Evolutionary conservation across 2,113 vertebrate species (phyloP).

Genomic region (Candoia aspera): DNA sequence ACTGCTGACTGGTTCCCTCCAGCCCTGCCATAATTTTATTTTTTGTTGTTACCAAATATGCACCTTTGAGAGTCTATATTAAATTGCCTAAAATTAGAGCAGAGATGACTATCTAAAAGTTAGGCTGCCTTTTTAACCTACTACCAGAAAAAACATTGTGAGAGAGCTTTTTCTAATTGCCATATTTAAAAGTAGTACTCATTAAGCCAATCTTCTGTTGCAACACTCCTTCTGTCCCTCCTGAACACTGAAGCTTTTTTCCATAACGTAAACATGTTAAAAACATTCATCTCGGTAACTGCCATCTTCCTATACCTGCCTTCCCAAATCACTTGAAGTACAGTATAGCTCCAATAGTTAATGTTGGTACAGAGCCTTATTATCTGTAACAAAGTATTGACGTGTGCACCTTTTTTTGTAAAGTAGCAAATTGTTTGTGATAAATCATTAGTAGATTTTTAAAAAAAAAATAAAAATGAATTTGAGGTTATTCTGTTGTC

Average conservation of each 20-base stretch:
- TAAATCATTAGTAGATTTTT: constrained; percentile 6
- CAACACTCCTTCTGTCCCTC: not conserved
- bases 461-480: constrained; percentile 21
- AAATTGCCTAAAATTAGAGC: not conserved
- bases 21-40: not conserved
- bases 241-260: not conserved
- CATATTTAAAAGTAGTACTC: not conserved
- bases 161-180: not conserved
- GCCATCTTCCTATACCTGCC: not conserved
- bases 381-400: not conserved
- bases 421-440: constrained; percentile 3
- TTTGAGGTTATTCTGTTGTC: not conserved
- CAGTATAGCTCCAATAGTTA: not conserved
- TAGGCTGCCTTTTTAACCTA: not conserved
- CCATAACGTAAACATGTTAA: not conserved
- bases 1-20: no score
- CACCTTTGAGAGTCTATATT: not conserved
- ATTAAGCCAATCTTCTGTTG: not conserved
- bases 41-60: not conserved
- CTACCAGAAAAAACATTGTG: not conserved
- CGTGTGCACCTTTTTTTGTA: constrained; percentile 11
- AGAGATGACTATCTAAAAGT: not conserved
- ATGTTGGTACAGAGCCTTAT: not conserved
- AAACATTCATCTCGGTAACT: not conserved
- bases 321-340: no score